Percentiles rank a stretch among this genome's conserved stretches.
Evolutionary conservation across 2,888 invertebrate genomes (phyloP).

Genomic region (Lysandra bellargus): DNA sequence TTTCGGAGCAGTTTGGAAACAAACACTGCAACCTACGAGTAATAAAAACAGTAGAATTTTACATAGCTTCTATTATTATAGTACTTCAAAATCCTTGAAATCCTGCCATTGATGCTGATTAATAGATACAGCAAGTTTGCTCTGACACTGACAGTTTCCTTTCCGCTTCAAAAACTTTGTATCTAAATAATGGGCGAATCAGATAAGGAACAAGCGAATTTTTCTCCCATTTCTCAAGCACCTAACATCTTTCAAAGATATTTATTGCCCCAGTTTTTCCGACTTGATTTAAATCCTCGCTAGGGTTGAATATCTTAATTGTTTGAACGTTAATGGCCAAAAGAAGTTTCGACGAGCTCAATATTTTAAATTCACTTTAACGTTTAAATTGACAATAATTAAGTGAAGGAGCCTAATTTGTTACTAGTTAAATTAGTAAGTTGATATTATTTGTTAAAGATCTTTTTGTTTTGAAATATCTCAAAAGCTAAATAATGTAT

Average conservation of each 20-base stretch:
- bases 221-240: constrained; percentile 65
- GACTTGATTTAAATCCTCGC: constrained; percentile 64
- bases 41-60: too few species aligned
- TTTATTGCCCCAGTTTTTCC: constrained; percentile 69
- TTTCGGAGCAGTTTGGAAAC: too few species aligned
- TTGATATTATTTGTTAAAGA: too few species aligned
- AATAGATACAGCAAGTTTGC: constrained; percentile 8
- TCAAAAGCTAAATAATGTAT: too few species aligned
- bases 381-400: background rate
- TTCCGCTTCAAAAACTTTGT: constrained; percentile 26
- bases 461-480: too few species aligned
- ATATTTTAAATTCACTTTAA: background rate
- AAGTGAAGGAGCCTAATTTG: background rate
- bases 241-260: constrained; percentile 62
- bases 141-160: constrained; percentile 7
- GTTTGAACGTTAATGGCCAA: constrained; percentile 55
- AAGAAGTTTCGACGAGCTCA: constrained; percentile 4
- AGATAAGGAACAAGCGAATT: constrained; percentile 66
- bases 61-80: too few species aligned
- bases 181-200: constrained; percentile 49
- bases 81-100: background rate
- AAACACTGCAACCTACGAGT: too few species aligned
- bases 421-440: too few species aligned
- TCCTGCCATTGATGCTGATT: background rate
- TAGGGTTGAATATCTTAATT: constrained; percentile 66